Evolutionary conservation across 2,888 invertebrate species (phyloP), one percentile per base, ranked within the genome.

Genomic region (Julus scanicus): DNA sequence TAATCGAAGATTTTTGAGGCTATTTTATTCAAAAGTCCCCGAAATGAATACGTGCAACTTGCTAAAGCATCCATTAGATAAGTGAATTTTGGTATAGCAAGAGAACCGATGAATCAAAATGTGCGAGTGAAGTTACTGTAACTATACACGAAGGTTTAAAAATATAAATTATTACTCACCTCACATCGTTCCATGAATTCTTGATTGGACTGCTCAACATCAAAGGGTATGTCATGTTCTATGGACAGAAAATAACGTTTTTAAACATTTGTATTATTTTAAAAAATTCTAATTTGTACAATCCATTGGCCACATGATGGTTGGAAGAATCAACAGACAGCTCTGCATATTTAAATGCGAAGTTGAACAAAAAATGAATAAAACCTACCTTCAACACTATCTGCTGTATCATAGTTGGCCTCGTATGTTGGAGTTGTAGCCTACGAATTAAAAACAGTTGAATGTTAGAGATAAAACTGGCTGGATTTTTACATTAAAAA

Each of bases 161-260:
- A 63, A 63, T 63, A n/a, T 63, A n/a, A 71, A 20, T 84, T 37
- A 88, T 11, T 1, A 20, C 88, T 87, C 49, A 84, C 88, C 11
- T 88, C 88, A 86, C 53, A 86, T 15, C 84, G 57, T 37, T 86
- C 84, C 63, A 88, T 86, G 84, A 48, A 89, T 84, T 89, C 89
- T 63, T 88, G 44, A 49, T 89, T 89, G 17, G 37, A 71, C n/a
- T 88, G 57, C 9, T 89, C 88, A 49, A 88, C 53, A 44, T 88
- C 89, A 37, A 89, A 20, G 6, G 87, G 37, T 20, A 44, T 53
- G 63, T 89, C 89, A 84, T 89, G 89, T 53, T 89, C 89, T 88
- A 49, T 8, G 71, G 40, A 37, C n/a, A 80, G 37, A 88, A 44
- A 89, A 17, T n/a, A 88, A 44, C 6, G 15, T n/a, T 39, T n/a